Base-by-base conservation (phyloP, 2,113 vertebrate species). In the Callorhinus ursinus region DNA sequence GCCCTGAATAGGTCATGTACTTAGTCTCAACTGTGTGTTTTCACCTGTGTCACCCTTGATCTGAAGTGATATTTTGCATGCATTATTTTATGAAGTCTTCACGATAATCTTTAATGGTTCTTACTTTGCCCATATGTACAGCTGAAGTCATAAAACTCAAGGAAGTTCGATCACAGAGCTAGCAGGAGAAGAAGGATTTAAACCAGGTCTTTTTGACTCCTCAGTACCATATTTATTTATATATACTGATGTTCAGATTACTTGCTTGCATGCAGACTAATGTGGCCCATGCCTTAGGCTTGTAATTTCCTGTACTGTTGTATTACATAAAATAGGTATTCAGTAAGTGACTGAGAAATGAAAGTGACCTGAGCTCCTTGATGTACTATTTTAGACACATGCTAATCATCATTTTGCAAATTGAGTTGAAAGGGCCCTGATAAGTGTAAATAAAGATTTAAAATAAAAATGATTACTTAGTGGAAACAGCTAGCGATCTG, bases 401-500 rank as follows among this genome's bases (percentile, higher is more conserved):
- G 42, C n/a, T 94, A 95, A 93, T 72, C 31, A 88, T 19, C 82
- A 69, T 2, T 95, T 88, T 82, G 26, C 31, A 96, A 93, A 59
- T 0, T 46, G 86, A 96, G n/a, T 76, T 71, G 21, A 84, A 84
- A 0, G 31, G 36, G 18, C 51, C 57, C 1, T 9, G 65, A 69
- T 90, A 87, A 31, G 39, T 89, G 51, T 94, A 95, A 98, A 95
- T 79, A 86, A 96, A 51, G 46, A 63, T 81, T 63, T 82, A 55
- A 97, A 39, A 85, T 88, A n/a, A 88, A 89, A 95, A 69, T 49
- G 36, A 46, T 57, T 61, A 51, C 55, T 87, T 98, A 96, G 93
- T 94, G 81, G 67, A 89, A 98, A 61, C 1, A 71, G 26, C 71
- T 11, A 90, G 39, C 10, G 28, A 49, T 53, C 49, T 55, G 94